Evolutionary conservation across 2,113 vertebrate genomes (phyloP), one percentile per base, ranked within the genome.

Genomic region (Rhinopithecus roxellana): DNA sequence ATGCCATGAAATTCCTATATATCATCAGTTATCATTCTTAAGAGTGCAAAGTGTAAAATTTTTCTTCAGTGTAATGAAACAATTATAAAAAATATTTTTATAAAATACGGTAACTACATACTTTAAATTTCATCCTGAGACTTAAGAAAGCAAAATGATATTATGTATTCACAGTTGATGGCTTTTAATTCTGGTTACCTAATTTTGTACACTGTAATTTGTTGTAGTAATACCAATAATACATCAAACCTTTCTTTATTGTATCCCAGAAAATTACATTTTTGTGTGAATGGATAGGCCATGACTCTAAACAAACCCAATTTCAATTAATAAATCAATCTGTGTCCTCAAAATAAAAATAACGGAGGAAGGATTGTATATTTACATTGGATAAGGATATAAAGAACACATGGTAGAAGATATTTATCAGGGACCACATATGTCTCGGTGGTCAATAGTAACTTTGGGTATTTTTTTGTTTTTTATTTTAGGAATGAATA

Each of bases 281-380:
- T 91, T 22, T 1, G 9, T 86, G 4, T 59, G 17, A 81, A 5
- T 90, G 11, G 12, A 64, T 55, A 81, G 57, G 20, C 16, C 3
- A 75, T 69, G 32, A 78, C 14, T 80, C 7, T 52, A 77, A 82
- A 67, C 30, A 90, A 92, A 45, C 2, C 48, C 17, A 48, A 83
- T 87, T 83, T 61, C 32, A 61, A 9, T 89, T 35, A 97, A 94
- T 35, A 97, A 94, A 74, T 95, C 18, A 97, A 35, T 30, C 12
- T 83, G 5, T 84, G 78, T 6, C 35, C 18, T 43, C 61, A 61
- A 84, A 40, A 79, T 79, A 89, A 92, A 89, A 35, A 52, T 43
- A 16, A 16, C 12, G 38, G 45, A 61, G 14, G 14, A 0, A 88
- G 30, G 90, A 1, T 1, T 70, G 38, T 94, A 11, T 79, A 81